These are phyloP conservation scores for Lagopus leucura DNA, from an alignment of 2,113 vertebrate species.

Conservation along the genomic window DNA sequence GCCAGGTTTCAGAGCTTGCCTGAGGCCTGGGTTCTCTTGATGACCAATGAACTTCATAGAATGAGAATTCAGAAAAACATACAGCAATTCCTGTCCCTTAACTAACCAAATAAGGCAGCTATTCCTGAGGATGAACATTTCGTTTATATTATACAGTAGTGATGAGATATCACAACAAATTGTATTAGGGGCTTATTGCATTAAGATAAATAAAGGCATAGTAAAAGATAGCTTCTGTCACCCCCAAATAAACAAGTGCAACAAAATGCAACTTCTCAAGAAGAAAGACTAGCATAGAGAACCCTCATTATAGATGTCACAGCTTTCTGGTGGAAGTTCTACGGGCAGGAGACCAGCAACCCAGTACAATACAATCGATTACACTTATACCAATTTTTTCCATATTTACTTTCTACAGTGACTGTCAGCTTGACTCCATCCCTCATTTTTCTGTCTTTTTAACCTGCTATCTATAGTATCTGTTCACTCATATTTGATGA, in stretches of 20 bases:
- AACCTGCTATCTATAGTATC: not conserved
- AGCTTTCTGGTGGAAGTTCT: not conserved
- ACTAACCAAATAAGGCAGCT: not conserved
- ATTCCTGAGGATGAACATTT: not conserved
- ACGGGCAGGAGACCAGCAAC: not conserved
- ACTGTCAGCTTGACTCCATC: not conserved
- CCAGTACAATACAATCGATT: fast-evolving
- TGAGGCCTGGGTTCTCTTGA: not conserved
- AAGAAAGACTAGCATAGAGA: not conserved
- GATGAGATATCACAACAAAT: not conserved
- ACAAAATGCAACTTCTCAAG: not conserved
- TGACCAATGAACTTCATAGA: not conserved
- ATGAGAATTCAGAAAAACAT: not conserved
- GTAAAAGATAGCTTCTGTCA: not conserved
- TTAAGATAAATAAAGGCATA: not conserved
- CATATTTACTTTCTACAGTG: not conserved
- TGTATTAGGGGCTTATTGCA: not conserved
- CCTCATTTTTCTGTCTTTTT: not conserved
- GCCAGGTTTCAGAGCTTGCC: not conserved
- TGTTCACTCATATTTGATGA: not conserved
- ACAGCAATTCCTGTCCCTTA: not conserved
- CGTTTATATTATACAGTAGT: not conserved
- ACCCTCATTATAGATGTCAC: not conserved
- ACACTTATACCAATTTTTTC: not conserved
- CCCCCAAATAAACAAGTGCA: not conserved